Evolutionary conservation across 2,888 invertebrate species (phyloP).

Genomic region (Apotomis turbidana): DNA sequence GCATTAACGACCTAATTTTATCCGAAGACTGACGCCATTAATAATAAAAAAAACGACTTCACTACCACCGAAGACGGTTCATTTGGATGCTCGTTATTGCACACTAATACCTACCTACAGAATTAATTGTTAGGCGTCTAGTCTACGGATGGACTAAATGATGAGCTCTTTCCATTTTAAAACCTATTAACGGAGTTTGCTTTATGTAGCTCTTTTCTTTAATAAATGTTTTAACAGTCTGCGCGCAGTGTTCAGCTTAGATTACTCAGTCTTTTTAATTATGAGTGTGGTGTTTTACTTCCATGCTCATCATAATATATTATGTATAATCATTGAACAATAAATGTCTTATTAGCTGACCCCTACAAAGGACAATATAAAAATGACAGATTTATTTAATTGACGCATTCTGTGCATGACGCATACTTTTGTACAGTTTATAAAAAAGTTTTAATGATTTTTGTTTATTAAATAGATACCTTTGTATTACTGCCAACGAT

Average conservation of each 20-base stretch:
- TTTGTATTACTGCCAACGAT: too few species aligned
- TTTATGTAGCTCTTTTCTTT: slow-evolving; percentile 2
- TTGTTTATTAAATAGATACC: too few species aligned
- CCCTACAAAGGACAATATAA: too few species aligned
- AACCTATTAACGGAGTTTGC: slow-evolving; percentile 14
- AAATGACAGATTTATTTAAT: too few species aligned
- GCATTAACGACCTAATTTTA: slow-evolving; percentile 37
- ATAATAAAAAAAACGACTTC: slow-evolving; percentile 38
- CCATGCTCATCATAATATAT: too few species aligned
- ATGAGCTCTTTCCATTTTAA: slow-evolving; percentile 22
- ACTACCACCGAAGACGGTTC: slow-evolving; percentile 23
- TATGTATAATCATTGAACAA: too few species aligned
- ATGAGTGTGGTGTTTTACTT: too few species aligned
- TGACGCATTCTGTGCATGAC: too few species aligned
- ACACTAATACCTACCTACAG: slow-evolving; percentile 14
- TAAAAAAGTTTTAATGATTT: too few species aligned
- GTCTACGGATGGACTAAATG: slow-evolving; percentile 11
- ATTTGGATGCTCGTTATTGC: slow-evolving; percentile 34
- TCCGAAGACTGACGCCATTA: slow-evolving; percentile 36
- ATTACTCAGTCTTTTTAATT: neutral
- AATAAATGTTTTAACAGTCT: neutral
- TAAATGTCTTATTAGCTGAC: too few species aligned
- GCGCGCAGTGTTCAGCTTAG: neutral
- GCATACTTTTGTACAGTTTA: too few species aligned
- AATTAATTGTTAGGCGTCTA: slow-evolving; percentile 23